Base-by-base conservation (phyloP, 2,113 vertebrate genomes). In the Campylorhamphus procurvoides region DNA sequence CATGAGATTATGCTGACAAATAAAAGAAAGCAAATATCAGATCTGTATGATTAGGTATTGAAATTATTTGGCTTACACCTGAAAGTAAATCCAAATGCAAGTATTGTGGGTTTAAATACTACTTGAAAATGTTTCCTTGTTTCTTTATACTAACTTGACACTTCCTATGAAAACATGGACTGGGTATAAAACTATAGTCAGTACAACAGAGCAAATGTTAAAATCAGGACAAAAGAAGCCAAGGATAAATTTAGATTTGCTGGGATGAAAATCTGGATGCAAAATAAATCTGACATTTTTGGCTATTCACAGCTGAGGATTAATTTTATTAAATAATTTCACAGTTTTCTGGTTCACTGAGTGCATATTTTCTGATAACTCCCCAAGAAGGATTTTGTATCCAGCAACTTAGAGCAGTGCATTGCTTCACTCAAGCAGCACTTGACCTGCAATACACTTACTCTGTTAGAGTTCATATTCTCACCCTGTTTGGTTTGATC, bases 241-340 rank as follows among this genome's bases (percentile, higher is more conserved):
- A 76, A 55, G 86, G 60, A 91, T 93, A 95, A 96, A 93, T 93
- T 87, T 52, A 25, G 93, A 81, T 95, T 96, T 92, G 85, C 79
- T 87, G 84, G 39, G 58, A 89, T 83, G 78, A 95, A 95, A 94
- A 97, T 74, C 78, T 78, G 95, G 94, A 96, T 69, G 66, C 80
- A 96, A 80, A 96, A 89, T 64, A 75, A 83, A 74, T 35, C 86
- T 94, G 93, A 82, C 87, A 94, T 96, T 96, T 96, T 94, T 94
- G 94, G 93, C 63, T 91, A 92, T 93, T 94, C 94, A 69, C 84
- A 92, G 82, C 50, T 6, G 37, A 85, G 88, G 88, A 96, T 90
- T 94, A 91, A 93, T 96, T 78, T 80, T 94, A 92, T 96, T 96
- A 91, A 94, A 91, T 84, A 94, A 66, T 92, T 87, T 79, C 22